A percentile compares a stretch with the other conserved stretches of the same genome.
phyloP scores from a whole-genome alignment of 2,113 vertebrate genomes.

The Pachycephala philippinensis region DNA sequence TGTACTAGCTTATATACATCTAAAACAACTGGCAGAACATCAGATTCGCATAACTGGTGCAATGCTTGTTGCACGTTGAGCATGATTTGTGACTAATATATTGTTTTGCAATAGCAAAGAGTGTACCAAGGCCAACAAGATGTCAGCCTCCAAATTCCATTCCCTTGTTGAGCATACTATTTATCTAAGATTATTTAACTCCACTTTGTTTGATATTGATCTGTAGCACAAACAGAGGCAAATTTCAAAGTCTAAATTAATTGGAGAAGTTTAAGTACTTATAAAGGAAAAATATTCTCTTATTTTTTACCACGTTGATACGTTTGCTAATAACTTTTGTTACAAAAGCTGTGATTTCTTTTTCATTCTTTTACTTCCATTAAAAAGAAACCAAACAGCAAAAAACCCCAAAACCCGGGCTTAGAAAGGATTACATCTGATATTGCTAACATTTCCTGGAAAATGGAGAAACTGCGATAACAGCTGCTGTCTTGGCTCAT shows the following conservation, averaged over 20 bases:
- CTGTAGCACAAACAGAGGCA: not conserved
- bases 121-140: not conserved
- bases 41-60: not conserved
- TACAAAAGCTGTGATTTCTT: conserved; percentile 5
- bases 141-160: not conserved
- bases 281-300: not conserved
- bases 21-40: not conserved
- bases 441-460: conserved; percentile 55
- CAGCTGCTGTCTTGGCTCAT: conserved; percentile 38
- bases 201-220: not conserved
- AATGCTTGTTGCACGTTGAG: not conserved
- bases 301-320: not conserved
- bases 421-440: conserved; percentile 23
- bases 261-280: not conserved
- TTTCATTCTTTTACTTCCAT: not conserved
- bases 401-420: not conserved
- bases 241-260: conserved; percentile 18
- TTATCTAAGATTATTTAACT: conserved; percentile 15
- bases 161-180: not conserved
- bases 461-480: conserved; percentile 7
- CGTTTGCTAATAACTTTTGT: not conserved
- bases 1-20: not conserved
- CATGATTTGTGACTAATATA: not conserved
- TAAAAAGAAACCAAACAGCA: not conserved
- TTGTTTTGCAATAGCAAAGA: conserved; percentile 39